Evolutionary conservation across 2,888 invertebrate genomes (phyloP).

Genomic region (Elysia crispata): DNA sequence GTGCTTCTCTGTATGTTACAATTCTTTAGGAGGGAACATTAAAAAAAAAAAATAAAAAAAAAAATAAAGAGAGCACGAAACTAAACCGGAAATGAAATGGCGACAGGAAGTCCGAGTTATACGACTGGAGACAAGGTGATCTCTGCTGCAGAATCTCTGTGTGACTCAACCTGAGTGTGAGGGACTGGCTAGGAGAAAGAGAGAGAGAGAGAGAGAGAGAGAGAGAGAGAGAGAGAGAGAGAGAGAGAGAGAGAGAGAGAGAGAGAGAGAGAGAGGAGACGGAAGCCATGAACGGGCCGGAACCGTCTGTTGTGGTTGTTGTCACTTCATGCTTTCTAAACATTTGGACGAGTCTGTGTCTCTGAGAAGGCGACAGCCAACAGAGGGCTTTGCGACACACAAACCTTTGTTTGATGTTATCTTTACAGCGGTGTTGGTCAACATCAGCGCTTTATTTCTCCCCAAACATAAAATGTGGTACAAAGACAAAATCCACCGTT

Average conservation of each 20-base stretch:
- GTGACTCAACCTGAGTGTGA: background rate
- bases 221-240: slow-evolving; percentile 25
- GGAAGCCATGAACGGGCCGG: too few relatives aligned
- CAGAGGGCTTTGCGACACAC: too few relatives aligned
- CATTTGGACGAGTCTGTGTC: background rate
- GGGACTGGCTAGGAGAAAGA: background rate
- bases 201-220: slow-evolving; percentile 5
- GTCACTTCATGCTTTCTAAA: background rate
- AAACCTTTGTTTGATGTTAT: too few relatives aligned
- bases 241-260: slow-evolving; percentile 23
- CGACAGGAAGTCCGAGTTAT: background rate
- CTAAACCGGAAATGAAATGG: background rate
- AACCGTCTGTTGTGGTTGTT: background rate
- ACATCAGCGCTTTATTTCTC: too few relatives aligned
- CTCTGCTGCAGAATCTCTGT: background rate
- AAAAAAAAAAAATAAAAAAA: too few relatives aligned
- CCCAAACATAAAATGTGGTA: too few relatives aligned
- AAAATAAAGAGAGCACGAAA: too few relatives aligned
- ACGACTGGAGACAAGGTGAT: background rate
- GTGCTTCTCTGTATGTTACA: too few relatives aligned
- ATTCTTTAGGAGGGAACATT: too few relatives aligned
- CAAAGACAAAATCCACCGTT: too few relatives aligned
- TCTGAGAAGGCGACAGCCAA: too few relatives aligned
- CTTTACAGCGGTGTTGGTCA: too few relatives aligned
- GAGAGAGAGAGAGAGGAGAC: background rate